Evolutionary conservation across 1,140 invertebrate species (phyloP).

Genomic region (Listronotus oregonensis): DNA sequence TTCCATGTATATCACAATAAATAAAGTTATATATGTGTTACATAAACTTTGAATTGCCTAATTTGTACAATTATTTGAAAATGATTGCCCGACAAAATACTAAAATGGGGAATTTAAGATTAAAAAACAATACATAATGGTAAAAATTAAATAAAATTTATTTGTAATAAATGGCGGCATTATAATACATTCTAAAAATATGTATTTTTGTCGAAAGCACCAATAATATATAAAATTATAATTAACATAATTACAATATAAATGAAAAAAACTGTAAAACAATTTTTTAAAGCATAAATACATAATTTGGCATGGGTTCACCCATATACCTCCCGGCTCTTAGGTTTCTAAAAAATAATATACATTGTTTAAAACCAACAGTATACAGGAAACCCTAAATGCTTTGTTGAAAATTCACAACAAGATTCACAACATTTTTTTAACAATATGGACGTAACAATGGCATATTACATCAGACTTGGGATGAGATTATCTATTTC

Average conservation of each 20-base stretch:
- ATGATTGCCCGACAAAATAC: too few species aligned
- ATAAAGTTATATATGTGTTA: too few species aligned
- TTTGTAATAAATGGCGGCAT: slow-evolving; percentile 10
- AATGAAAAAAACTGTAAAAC: slow-evolving; percentile 18
- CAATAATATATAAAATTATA: slow-evolving; percentile 18
- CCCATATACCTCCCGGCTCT: neutral
- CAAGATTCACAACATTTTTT: neutral
- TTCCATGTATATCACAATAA: too few species aligned
- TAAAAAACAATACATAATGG: neutral
- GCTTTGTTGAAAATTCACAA: slow-evolving; percentile 5
- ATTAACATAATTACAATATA: slow-evolving; percentile 14
- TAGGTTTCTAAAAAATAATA: too few species aligned
- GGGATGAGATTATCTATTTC: too few species aligned
- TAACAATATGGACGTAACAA: too few species aligned
- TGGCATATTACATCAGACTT: too few species aligned
- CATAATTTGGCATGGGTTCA: slow-evolving; percentile 1
- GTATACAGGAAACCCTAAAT: too few species aligned
- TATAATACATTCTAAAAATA: slow-evolving; percentile 41
- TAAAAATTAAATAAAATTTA: slow-evolving; percentile 17
- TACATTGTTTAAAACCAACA: too few species aligned
- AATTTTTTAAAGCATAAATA: slow-evolving; percentile 12
- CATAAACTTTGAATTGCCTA: too few species aligned
- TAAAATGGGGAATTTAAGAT: too few species aligned
- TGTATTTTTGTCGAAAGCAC: slow-evolving; percentile 41
- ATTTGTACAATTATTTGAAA: neutral